phyloP scores from a whole-genome alignment of 2,888 invertebrate genomes.

The Baccha elongata region DNA sequence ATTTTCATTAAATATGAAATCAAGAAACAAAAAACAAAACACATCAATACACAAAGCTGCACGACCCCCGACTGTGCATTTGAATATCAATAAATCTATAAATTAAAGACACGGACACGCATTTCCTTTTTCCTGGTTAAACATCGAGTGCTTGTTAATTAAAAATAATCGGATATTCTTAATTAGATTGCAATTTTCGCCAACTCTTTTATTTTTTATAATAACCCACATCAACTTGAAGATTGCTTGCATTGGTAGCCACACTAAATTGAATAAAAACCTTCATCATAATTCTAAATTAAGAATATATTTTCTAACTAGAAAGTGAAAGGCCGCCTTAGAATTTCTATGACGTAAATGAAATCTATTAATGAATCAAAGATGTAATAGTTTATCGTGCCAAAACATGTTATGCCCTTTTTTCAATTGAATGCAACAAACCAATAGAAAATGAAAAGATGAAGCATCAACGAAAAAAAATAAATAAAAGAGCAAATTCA shows the following conservation, averaged over 20 bases:
- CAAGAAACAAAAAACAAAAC: no score
- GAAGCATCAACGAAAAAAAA: constrained; percentile 38
- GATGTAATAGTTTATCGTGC: constrained; percentile 68
- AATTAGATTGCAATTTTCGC: no score
- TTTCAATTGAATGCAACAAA: constrained; percentile 33
- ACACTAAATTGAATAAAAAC: not conserved
- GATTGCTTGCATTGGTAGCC: constrained; percentile 7
- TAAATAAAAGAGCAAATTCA: constrained; percentile 35
- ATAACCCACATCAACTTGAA: constrained; percentile 4
- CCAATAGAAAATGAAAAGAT: constrained; percentile 34
- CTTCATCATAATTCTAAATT: constrained; percentile 12
- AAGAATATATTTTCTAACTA: constrained; percentile 8
- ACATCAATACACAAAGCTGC: no score
- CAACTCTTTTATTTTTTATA: no score
- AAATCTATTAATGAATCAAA: constrained; percentile 54
- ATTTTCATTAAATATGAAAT: no score
- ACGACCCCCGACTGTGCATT: no score
- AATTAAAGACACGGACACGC: not conserved
- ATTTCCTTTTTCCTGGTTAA: constrained; percentile 7
- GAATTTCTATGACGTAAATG: constrained; percentile 71
- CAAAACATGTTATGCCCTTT: constrained; percentile 67
- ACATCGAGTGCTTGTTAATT: not conserved
- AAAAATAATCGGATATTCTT: not conserved
- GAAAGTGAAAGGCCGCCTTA: constrained; percentile 70
- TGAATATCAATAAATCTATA: no score